These are phyloP conservation scores for Pammene aurita DNA, from an alignment of 2,888 invertebrate genomes.

Conservation along the genomic window DNA sequence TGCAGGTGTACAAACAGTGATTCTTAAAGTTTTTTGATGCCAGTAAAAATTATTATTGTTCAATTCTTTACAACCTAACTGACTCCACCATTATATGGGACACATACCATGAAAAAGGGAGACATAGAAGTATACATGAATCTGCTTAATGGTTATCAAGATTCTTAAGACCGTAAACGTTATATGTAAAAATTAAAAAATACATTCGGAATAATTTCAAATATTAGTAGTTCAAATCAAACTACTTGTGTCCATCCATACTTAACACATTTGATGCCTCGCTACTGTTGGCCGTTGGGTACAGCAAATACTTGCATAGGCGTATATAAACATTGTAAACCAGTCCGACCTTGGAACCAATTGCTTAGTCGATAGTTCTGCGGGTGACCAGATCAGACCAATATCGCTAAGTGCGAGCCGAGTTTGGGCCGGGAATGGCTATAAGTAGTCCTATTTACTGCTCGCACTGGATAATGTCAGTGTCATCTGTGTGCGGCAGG, in stretches of 20 bases:
- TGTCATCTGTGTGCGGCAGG: conserved; percentile 5
- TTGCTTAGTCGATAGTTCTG: conserved; percentile 45
- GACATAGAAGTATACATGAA: too few species aligned
- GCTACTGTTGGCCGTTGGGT: too few species aligned
- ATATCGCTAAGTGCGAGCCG: conserved; percentile 31
- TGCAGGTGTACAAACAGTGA: neutral
- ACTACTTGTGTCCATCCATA: neutral
- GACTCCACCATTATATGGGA: neutral
- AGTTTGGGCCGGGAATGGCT: conserved; percentile 26
- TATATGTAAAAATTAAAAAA: too few species aligned
- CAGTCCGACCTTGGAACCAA: conserved; percentile 48
- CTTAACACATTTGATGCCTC: neutral
- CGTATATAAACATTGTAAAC: conserved; percentile 34
- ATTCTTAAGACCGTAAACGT: too few species aligned
- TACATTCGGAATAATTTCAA: too few species aligned
- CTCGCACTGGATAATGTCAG: conserved; percentile 2
- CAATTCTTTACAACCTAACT: too few species aligned
- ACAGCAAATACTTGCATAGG: conserved; percentile 11
- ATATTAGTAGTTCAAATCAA: too few species aligned
- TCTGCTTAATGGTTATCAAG: too few species aligned
- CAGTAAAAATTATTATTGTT: neutral
- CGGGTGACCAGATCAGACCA: conserved; percentile 41
- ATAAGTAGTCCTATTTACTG: conserved; percentile 24
- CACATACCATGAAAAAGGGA: too few species aligned
- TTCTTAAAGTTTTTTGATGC: conserved; percentile 19